Evolutionary conservation across 1,140 invertebrate genomes (phyloP), one percentile per base, ranked within the genome.

Genomic region (Drosophila malerkotliana): DNA sequence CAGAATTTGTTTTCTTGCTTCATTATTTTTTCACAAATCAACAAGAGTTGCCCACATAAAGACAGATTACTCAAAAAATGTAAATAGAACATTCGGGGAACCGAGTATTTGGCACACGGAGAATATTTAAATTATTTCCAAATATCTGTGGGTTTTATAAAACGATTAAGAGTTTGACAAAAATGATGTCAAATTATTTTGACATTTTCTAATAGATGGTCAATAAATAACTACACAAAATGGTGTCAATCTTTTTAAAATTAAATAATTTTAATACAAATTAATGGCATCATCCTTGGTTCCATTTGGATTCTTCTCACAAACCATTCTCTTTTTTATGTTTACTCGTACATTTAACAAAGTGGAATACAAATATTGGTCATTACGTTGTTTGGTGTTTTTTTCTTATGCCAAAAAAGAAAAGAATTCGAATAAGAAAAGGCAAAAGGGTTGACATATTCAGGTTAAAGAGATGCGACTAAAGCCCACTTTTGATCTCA

Each of bases 401-500:
- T 53, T 51, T 69, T 30, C 47, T 63, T 79, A 52, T 84, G 51
- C 48, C 79, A 84, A 49, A 72, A 72, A 28, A n/a, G 32, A 51
- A 49, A 26, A 26, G 39, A 34, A 18, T 64, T 34, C 34, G 47
- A 18, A 44, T 32, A 55, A 61, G 18, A 47, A 72, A 51, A 54
- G 67, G 26, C 51, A 41, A 7, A 18, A 57, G 59, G 59, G 58
- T 60, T 83, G 83, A 88, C 82, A 77, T 87, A 87, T 87, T 87
- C 41, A 72, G 82, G 82, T 87, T 87, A 87, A 87, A 88, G 62
- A 87, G 82, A 87, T 87, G 83, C 82, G 71, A 88, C 82, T 79
- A 76, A 87, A 88, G 75, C 75, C 83, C 75, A 87, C 79, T 88
- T 88, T 87, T 87, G 83, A 87, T 87, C 76, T 87, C 76, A 88